Percentiles rank a stretch among this genome's conserved stretches.
These are phyloP conservation scores for Torymus aiolomorphi DNA, from an alignment of 2,888 invertebrate genomes.

Conservation along the genomic window DNA sequence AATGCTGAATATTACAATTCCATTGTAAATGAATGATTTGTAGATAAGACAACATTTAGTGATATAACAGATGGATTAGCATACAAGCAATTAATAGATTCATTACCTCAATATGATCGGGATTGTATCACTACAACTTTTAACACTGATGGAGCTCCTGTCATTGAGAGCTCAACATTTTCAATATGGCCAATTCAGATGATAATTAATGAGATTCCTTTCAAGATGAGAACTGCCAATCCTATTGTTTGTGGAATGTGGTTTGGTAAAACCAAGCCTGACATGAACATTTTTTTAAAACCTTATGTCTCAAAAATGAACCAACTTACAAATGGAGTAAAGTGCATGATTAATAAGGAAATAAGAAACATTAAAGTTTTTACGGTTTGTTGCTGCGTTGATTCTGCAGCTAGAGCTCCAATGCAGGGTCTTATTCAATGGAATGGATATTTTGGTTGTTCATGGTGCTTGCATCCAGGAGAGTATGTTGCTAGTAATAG, in stretches of 20 bases:
- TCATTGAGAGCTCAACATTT: neutral
- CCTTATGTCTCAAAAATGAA: neutral
- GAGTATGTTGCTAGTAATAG: no score
- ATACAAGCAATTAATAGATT: no score
- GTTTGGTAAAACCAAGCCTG: neutral
- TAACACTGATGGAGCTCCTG: neutral
- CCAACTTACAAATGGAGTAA: neutral
- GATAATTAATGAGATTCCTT: no score
- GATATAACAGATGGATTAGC: no score
- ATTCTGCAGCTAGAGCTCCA: constrained; percentile 15
- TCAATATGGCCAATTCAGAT: constrained; percentile 3
- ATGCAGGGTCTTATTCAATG: constrained; percentile 5
- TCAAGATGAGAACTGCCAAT: no score
- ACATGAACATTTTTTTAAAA: neutral
- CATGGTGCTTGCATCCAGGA: no score
- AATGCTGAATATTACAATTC: no score
- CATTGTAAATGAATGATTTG: no score
- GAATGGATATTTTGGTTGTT: no score
- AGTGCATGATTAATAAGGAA: neutral
- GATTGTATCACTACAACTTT: neutral
- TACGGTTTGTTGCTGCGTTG: neutral
- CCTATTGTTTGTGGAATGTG: no score
- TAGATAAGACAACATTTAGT: no score
- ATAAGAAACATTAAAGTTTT: neutral
- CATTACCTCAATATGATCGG: neutral